Conservation (phyloP, 2,888 invertebrate species). For the Hetaerina titia region DNA sequence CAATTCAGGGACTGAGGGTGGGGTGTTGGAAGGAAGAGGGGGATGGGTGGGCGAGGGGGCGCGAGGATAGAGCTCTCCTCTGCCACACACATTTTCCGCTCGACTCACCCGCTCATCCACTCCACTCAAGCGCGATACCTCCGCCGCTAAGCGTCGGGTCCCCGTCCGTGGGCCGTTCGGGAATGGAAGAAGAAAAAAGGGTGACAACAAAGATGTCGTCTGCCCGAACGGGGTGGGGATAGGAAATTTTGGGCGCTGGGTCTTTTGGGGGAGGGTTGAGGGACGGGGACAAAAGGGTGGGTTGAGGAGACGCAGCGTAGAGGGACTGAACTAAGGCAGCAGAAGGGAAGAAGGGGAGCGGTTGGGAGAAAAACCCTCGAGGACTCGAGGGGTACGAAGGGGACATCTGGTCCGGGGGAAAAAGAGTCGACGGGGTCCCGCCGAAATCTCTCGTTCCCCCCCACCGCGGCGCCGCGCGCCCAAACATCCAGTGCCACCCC, state of each 20-base stretch:
- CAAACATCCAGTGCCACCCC: neutral
- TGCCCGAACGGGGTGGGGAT: neutral
- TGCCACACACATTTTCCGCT: neutral
- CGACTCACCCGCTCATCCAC: neutral
- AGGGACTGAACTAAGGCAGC: neutral
- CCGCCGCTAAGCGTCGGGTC: too few species aligned
- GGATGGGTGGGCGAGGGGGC: neutral
- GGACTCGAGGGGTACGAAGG: slow-evolving; percentile 26
- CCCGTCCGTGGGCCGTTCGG: too few species aligned
- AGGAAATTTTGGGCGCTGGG: slow-evolving; percentile 4
- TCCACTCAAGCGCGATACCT: too few species aligned
- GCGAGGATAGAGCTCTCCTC: neutral
- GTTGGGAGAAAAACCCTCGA: neutral
- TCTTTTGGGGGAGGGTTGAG: neutral
- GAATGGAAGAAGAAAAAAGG: too few species aligned
- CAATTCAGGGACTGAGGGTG: neutral
- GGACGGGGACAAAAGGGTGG: neutral
- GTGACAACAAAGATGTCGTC: neutral
- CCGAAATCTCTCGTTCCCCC: neutral
- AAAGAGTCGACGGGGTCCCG: neutral
- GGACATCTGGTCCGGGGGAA: slow-evolving; percentile 47
- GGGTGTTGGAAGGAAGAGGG: neutral
- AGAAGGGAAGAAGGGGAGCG: neutral
- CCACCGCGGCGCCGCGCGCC: neutral
- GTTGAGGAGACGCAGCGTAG: neutral